These are phyloP conservation scores for Drosophila asahinai DNA, from an alignment of 1,140 invertebrate species.

Conservation along the genomic window DNA sequence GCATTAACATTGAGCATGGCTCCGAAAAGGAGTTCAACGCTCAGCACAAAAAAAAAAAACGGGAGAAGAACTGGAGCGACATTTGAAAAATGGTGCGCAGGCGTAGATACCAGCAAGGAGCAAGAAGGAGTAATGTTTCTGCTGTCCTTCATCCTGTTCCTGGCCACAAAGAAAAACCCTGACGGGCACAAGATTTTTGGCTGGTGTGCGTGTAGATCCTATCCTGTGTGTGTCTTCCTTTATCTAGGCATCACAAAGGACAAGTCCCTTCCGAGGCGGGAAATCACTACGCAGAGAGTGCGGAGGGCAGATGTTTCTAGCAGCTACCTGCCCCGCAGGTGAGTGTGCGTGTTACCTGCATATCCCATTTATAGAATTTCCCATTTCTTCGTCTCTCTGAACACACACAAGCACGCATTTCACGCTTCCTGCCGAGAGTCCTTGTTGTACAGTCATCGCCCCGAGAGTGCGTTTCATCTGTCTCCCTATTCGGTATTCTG, in stretches of 20 bases:
- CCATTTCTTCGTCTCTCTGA: constrained; percentile 50
- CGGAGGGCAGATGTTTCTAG: constrained; percentile 69
- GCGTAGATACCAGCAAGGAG: constrained; percentile 31
- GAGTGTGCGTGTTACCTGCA: constrained; percentile 61
- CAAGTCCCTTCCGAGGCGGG: constrained; percentile 62
- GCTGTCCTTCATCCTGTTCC: constrained; percentile 45
- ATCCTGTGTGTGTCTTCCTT: constrained; percentile 25
- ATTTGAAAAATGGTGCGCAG: constrained; percentile 72
- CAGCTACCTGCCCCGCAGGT: constrained; percentile 70
- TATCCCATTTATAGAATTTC: constrained; percentile 71
- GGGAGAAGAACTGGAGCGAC: constrained; percentile 61
- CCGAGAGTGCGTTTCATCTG: constrained; percentile 29
- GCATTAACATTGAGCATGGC: constrained; percentile 57
- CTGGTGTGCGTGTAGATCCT: constrained; percentile 33
- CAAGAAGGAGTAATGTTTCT: constrained; percentile 29
- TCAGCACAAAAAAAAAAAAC: constrained; percentile 15
- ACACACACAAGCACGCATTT: constrained; percentile 52
- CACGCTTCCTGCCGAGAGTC: constrained; percentile 70
- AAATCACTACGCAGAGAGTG: constrained; percentile 65
- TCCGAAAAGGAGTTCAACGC: constrained; percentile 65
- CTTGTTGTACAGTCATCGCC: constrained; percentile 73
- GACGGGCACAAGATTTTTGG: constrained; percentile 55
- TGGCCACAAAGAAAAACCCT: constrained; percentile 51
- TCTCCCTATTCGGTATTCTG: constrained; percentile 7
- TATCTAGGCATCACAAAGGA: constrained; percentile 72